A percentile compares a stretch with the other conserved stretches of the same genome.
Conservation (phyloP, 2,888 invertebrate genomes). For the Apodemia mormo region DNA sequence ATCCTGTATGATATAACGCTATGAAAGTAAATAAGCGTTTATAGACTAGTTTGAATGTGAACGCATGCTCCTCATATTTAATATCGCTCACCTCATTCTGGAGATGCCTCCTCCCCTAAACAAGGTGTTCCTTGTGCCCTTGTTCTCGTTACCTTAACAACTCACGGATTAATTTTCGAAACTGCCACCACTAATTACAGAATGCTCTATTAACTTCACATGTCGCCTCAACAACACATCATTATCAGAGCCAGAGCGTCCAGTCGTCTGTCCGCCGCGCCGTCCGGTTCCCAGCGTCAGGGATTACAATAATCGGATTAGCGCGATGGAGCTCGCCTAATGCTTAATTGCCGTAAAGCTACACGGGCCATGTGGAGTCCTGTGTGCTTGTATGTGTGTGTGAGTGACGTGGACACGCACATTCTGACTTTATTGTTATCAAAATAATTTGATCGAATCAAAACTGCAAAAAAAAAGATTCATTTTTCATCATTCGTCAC, state of each 20-base stretch:
- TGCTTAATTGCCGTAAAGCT: conserved; percentile 50
- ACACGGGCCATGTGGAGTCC: conserved; percentile 24
- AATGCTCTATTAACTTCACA: not conserved
- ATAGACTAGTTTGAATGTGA: no score
- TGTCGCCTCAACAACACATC: not conserved
- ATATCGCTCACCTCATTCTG: no score
- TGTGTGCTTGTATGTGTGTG: not conserved
- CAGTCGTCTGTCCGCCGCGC: not conserved
- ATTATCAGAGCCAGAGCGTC: not conserved
- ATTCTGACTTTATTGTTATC: no score
- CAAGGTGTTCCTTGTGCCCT: no score
- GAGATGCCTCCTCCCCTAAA: no score
- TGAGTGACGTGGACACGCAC: no score
- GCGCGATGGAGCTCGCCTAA: conserved; percentile 44
- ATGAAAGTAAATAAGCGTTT: no score
- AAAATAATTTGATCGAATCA: no score
- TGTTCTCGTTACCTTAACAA: not conserved
- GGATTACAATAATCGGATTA: conserved; percentile 46
- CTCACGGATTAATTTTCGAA: not conserved
- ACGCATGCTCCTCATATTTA: no score
- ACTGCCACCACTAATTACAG: not conserved
- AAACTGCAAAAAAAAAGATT: no score
- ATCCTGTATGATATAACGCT: no score
- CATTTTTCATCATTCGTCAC: no score
- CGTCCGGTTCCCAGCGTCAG: conserved; percentile 6